These are phyloP conservation scores for Glaucomys volans DNA, from an alignment of 2,113 vertebrate genomes.

Conservation along the genomic window DNA sequence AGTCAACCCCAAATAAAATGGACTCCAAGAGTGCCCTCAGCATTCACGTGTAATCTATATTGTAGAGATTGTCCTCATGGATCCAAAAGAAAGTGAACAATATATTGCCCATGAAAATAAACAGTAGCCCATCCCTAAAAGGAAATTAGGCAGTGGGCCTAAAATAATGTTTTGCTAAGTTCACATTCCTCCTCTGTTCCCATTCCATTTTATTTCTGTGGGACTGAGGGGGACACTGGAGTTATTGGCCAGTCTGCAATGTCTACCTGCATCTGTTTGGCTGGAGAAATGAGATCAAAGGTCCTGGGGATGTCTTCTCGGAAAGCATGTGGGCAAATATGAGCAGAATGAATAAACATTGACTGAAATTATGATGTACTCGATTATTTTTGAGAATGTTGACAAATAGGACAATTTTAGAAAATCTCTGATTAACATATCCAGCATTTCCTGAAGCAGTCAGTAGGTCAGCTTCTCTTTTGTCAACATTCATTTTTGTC, in stretches of 20 bases:
- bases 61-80: background rate
- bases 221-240: constrained; percentile 24
- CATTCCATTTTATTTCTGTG: constrained; percentile 57
- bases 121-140: constrained; percentile 69
- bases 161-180: constrained; percentile 76
- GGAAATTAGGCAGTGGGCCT: constrained; percentile 74
- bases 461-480: background rate
- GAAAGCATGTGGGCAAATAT: background rate
- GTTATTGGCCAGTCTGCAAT: background rate
- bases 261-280: background rate
- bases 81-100: constrained; percentile 47
- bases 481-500: background rate
- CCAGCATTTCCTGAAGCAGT: background rate
- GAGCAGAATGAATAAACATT: background rate
- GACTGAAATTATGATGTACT: background rate
- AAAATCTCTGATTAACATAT: background rate
- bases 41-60: background rate
- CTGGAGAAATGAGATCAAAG: background rate
- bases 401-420: background rate
- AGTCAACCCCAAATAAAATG: background rate
- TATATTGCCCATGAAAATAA: constrained; percentile 64
- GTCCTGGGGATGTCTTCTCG: too few species aligned
- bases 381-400: background rate
- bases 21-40: background rate
- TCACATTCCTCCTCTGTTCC: background rate